A percentile compares a stretch with the other conserved stretches of the same genome.
phyloP scores from a whole-genome alignment of 2,797 vertebrate genomes.

The Chelonia mydas region DNA sequence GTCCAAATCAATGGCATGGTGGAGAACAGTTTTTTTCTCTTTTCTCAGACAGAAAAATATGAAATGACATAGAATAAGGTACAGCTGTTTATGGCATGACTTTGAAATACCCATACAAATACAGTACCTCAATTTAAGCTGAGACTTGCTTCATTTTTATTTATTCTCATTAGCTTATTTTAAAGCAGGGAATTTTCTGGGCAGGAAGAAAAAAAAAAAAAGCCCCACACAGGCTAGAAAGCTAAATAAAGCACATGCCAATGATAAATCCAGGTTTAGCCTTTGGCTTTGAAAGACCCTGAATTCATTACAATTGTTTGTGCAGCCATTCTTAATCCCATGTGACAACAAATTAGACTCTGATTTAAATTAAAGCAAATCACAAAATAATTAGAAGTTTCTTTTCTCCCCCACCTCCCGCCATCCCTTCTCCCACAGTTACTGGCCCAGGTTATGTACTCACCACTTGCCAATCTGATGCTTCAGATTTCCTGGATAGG shows the following conservation, averaged over 20 bases:
- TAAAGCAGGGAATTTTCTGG: slow-evolving; percentile 52
- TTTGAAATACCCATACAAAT: slow-evolving; percentile 54
- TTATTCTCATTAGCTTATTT: slow-evolving; percentile 57
- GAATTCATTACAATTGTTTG: slow-evolving; percentile 76
- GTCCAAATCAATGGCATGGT: slow-evolving; percentile 56
- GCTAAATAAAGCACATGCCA: slow-evolving; percentile 41
- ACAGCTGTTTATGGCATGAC: slow-evolving; percentile 49
- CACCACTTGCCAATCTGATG: slow-evolving; percentile 3
- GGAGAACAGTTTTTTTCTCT: slow-evolving; percentile 56
- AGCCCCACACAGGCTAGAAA: background rate
- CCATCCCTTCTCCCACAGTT: background rate
- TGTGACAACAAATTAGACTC: slow-evolving; percentile 78
- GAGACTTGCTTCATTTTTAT: slow-evolving; percentile 54
- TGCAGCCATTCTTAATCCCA: slow-evolving; percentile 71
- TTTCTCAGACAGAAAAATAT: slow-evolving; percentile 42
- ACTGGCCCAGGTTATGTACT: background rate
- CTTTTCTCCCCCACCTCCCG: slow-evolving; percentile 12
- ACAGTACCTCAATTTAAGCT: slow-evolving; percentile 47
- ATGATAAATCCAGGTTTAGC: slow-evolving; percentile 73
- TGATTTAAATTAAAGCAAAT: slow-evolving; percentile 80
- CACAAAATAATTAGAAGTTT: slow-evolving; percentile 66
- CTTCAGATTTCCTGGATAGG: background rate
- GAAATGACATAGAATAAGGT: slow-evolving; percentile 20
- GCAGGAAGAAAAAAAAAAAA: background rate
- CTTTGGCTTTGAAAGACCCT: slow-evolving; percentile 70